Evolutionary conservation across 1,140 invertebrate species (phyloP), one percentile per base, ranked within the genome.

Genomic region (Bombus confusus): DNA sequence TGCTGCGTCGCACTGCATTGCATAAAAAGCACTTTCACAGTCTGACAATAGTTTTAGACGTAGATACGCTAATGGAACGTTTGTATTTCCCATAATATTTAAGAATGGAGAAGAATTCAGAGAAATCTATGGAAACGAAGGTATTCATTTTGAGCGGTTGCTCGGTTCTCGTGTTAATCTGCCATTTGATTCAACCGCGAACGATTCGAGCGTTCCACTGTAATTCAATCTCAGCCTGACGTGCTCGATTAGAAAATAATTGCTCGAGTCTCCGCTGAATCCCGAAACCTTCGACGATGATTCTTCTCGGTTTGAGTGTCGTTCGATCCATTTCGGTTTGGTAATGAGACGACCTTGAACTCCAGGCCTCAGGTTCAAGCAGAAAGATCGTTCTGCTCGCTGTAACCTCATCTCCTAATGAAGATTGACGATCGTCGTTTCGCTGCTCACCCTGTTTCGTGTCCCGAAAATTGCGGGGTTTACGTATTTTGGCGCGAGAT

Each of bases 231-330:
- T 13, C 25, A 25, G 15, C 12, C 41, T n/a, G 12, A 25, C 25
- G 62, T 47, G 41, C 41, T 68, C 62, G 62, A 79, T 79, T 79
- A 79, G 77, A 68, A 79, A 68, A 68, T 79, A 79, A 79, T 79
- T 79, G 62, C 59, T 25, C 77, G 41, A 68, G 12, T 37, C 47
- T 41, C 34, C 39, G 31, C 31, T 34, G 77, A 68, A 79, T 79
- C 62, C 2, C 41, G 76, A 79, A 43, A 66, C n/a, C 76, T 47
- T 79, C 62, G n/a, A 15, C 39, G 39, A 28, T 39, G 59, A 34
- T 79, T 66, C 59, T 79, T 79, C 64, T 28, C n/a, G 22, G 10
- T 34, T 79, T 12, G 41, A 79, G 77, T 68, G 62, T 79, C 62
- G 62, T 47, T 79, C 22, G 77, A 68, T n/a, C 77, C 62, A 79